These are phyloP conservation scores for Pelodytes ibericus DNA, from an alignment of 2,797 vertebrate species.

Conservation along the genomic window DNA sequence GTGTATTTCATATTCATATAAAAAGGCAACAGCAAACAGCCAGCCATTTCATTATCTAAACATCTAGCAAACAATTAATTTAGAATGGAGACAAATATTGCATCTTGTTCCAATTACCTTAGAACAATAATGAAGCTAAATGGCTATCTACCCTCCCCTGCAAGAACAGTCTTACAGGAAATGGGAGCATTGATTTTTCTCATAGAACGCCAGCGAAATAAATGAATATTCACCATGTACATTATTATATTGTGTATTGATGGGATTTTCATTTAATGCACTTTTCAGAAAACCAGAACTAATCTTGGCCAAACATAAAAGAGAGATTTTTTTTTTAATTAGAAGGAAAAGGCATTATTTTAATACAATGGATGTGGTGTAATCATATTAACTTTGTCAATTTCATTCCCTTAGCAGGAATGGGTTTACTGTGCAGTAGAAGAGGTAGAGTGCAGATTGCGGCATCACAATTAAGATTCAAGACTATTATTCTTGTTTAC, in stretches of 20 bases:
- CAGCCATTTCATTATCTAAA: conserved; percentile 34
- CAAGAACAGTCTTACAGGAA: conserved; percentile 46
- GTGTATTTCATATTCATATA: background rate
- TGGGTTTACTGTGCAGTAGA: background rate
- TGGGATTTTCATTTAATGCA: conserved; percentile 53
- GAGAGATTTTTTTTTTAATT: conserved; percentile 46
- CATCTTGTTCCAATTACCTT: conserved; percentile 47
- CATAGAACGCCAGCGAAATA: conserved; percentile 41
- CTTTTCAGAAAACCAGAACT: conserved; percentile 38
- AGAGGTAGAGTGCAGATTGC: conserved; percentile 2
- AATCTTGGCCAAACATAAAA: conserved; percentile 40
- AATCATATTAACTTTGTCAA: conserved; percentile 33
- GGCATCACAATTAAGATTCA: background rate
- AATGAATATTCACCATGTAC: conserved; percentile 48
- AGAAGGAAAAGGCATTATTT: conserved; percentile 42
- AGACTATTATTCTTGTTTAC: background rate
- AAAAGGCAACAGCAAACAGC: background rate
- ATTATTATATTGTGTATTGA: conserved; percentile 56
- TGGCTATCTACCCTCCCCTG: conserved; percentile 19
- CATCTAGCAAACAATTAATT: conserved; percentile 32
- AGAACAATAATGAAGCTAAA: conserved; percentile 43
- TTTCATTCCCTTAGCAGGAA: conserved; percentile 33
- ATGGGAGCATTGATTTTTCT: conserved; percentile 54
- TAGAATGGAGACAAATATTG: conserved; percentile 29
- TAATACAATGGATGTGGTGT: conserved; percentile 35